These are phyloP conservation scores for Pogonus chalceus DNA, from an alignment of 1,140 invertebrate species.

Conservation along the genomic window DNA sequence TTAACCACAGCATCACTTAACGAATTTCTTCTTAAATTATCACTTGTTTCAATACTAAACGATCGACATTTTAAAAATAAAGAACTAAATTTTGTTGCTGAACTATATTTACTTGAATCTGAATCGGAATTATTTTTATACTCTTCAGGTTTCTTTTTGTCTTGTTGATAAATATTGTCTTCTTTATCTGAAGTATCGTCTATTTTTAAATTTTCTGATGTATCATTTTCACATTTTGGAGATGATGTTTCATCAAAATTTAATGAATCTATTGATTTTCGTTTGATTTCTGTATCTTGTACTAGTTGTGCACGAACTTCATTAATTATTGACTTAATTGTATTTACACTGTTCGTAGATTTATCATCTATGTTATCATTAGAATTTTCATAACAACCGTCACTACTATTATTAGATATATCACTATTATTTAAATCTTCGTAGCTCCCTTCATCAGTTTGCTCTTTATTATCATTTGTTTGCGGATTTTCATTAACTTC, in stretches of 20 bases:
- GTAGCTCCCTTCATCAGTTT: no score
- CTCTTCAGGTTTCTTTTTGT: not conserved
- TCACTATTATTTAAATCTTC: no score
- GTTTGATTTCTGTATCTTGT: not conserved
- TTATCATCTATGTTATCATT: no score
- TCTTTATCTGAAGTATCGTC: not conserved
- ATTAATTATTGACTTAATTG: not conserved
- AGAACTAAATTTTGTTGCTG: not conserved
- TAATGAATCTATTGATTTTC: not conserved
- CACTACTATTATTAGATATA: no score
- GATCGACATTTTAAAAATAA: constrained; percentile 2
- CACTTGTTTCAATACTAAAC: not conserved
- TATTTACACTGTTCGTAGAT: no score
- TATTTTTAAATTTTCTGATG: not conserved
- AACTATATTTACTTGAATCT: not conserved
- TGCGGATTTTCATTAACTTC: no score
- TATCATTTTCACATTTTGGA: not conserved
- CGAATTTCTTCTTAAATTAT: not conserved
- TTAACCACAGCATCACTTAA: not conserved
- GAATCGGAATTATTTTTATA: not conserved
- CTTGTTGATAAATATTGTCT: no score
- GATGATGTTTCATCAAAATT: not conserved
- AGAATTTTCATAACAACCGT: no score
- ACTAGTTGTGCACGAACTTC: not conserved
- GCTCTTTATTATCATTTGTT: no score